A percentile compares a stretch with the other conserved stretches of the same genome.
Conservation (phyloP, 2,888 invertebrate species). For the Ctenicera cuprea region DNA sequence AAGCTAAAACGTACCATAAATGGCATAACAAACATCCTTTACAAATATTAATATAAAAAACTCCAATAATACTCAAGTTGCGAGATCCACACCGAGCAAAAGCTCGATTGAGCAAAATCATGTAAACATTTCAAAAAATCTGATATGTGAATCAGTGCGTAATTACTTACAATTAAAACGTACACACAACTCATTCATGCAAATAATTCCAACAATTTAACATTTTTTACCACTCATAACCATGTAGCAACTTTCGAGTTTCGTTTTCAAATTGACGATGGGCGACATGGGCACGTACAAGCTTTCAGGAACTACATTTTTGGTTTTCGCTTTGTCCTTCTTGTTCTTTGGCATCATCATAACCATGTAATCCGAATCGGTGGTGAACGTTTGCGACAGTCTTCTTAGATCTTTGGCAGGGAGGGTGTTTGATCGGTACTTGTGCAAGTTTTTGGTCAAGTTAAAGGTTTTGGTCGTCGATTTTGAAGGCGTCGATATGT, state of each 20-base stretch:
- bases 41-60: not conserved
- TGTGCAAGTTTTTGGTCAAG: constrained; percentile 57
- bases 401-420: constrained; percentile 68
- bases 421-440: constrained; percentile 66
- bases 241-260: constrained; percentile 66
- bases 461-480: not conserved
- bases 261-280: constrained; percentile 62
- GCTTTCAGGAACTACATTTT: constrained; percentile 59
- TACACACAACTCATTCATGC: not conserved
- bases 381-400: constrained; percentile 67
- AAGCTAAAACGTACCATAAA: constrained; percentile 4
- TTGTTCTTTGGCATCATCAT: constrained; percentile 63
- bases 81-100: constrained; percentile 7
- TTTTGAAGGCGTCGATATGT: constrained; percentile 22
- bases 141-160: constrained; percentile 24
- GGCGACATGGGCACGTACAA: constrained; percentile 69
- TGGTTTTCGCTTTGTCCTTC: constrained; percentile 46
- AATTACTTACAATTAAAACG: not conserved
- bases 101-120: constrained; percentile 14
- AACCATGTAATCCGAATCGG: constrained; percentile 67
- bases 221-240: constrained; percentile 65
- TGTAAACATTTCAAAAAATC: constrained; percentile 41
- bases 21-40: constrained; percentile 1
- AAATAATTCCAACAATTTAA: constrained; percentile 17
- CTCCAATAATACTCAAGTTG: constrained; percentile 8